Evolutionary conservation across 2,797 vertebrate genomes (phyloP).

Genomic region (Yasuhikotakia modesta): DNA sequence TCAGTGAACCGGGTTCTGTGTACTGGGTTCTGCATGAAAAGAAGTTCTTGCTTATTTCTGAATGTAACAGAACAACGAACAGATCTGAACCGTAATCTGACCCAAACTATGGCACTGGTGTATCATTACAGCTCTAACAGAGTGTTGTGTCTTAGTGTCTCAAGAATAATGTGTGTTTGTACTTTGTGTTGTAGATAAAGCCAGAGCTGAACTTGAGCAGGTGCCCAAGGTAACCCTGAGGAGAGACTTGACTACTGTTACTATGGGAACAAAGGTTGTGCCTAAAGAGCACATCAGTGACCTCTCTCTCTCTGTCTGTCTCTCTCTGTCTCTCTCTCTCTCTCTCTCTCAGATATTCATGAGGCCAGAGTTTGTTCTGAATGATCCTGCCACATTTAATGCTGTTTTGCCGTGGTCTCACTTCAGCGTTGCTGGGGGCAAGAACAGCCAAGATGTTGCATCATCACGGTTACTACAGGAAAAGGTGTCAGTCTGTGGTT

Average conservation of each 20-base stretch:
- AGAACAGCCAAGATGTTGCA: slow-evolving; percentile 87
- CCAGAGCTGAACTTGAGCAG: slow-evolving; percentile 94
- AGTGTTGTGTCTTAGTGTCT: background rate
- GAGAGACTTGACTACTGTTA: too few relatives aligned
- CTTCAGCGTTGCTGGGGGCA: slow-evolving; percentile 90
- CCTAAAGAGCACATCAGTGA: too few relatives aligned
- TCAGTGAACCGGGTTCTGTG: too few relatives aligned
- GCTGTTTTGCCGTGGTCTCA: slow-evolving; percentile 96
- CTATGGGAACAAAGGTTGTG: too few relatives aligned
- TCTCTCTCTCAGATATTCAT: slow-evolving; percentile 87
- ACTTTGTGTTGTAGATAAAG: slow-evolving; percentile 84
- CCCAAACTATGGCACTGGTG: too few relatives aligned
- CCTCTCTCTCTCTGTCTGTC: too few relatives aligned
- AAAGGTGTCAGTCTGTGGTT: slow-evolving; percentile 77
- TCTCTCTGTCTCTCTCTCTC: background rate
- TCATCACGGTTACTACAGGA: slow-evolving; percentile 96
- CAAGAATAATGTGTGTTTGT: background rate
- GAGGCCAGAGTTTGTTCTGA: slow-evolving; percentile 96
- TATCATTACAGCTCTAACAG: too few relatives aligned
- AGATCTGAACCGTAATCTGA: too few relatives aligned
- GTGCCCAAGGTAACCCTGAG: slow-evolving; percentile 99
- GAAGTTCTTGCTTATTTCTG: too few relatives aligned
- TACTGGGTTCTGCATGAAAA: too few relatives aligned
- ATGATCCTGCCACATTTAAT: slow-evolving; percentile 93
- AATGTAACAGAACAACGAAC: too few relatives aligned